Percentiles rank a stretch among this genome's conserved stretches.
These are phyloP conservation scores for Xenops minutus DNA, from an alignment of 2,797 vertebrate species.

Conservation along the genomic window DNA sequence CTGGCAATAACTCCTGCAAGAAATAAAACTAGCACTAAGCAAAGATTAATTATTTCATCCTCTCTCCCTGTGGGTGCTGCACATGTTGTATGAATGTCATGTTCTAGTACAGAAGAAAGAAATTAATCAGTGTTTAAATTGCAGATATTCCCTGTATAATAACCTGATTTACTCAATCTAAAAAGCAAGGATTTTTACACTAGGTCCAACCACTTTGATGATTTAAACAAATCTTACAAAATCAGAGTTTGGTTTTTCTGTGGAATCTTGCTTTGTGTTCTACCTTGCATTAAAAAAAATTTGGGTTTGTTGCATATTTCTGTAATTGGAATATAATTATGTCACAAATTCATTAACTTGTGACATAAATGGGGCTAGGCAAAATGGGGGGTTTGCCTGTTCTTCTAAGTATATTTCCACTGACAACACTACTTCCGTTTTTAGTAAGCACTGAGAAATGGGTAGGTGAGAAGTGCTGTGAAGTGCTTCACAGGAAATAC, in stretches of 20 bases:
- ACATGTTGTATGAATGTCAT: neutral
- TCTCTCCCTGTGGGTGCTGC: neutral
- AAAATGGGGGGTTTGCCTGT: neutral
- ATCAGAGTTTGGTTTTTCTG: neutral
- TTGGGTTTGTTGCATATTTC: neutral
- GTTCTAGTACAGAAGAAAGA: neutral
- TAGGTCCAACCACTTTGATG: neutral
- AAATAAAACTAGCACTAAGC: neutral
- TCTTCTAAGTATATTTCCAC: neutral
- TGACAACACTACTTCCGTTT: neutral
- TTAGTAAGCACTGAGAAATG: neutral
- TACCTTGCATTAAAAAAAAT: neutral
- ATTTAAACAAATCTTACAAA: neutral
- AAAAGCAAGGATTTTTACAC: neutral
- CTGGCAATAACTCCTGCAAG: neutral
- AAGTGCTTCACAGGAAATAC: neutral
- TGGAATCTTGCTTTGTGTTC: neutral
- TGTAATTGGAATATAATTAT: neutral
- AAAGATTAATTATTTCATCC: neutral
- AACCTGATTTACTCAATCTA: neutral
- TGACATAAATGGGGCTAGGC: neutral
- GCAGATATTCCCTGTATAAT: neutral
- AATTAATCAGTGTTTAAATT: slow-evolving; percentile 1
- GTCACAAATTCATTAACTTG: neutral
- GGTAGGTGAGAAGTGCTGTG: neutral